Evolutionary conservation across 2,113 vertebrate genomes (phyloP).

Genomic region (Anguilla japonica): DNA sequence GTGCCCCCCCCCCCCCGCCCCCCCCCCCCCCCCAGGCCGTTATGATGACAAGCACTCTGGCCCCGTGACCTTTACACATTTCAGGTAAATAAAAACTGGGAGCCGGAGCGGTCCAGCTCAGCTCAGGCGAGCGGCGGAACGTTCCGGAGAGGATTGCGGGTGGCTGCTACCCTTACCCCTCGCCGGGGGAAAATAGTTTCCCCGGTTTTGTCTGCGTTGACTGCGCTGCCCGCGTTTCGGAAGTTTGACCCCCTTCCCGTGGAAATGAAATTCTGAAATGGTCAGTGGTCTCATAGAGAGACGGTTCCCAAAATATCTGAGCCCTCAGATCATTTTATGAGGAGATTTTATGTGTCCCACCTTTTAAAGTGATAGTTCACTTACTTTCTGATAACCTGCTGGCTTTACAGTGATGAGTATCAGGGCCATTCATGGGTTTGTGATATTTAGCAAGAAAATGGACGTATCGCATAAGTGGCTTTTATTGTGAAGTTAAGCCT

Average conservation of each 20-base stretch:
- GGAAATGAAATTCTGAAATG: not conserved
- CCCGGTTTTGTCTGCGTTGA: not conserved
- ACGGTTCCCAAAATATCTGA: not conserved
- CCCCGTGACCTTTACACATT: conserved; percentile 52
- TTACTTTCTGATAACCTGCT: too few species aligned
- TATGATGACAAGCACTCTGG: conserved; percentile 44
- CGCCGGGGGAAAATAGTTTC: not conserved
- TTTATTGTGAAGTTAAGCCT: too few species aligned
- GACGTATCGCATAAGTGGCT: too few species aligned
- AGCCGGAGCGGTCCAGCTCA: not conserved
- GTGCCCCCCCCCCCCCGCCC: conserved; percentile 45
- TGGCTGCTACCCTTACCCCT: too few species aligned
- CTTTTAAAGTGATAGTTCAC: not conserved
- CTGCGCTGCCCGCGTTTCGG: not conserved
- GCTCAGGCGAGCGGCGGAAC: not conserved
- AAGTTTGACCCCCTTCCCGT: not conserved
- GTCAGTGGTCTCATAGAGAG: not conserved
- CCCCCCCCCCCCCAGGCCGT: conserved; percentile 18
- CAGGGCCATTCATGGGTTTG: too few species aligned
- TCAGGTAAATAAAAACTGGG: conserved; percentile 32
- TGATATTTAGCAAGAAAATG: too few species aligned
- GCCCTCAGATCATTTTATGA: not conserved
- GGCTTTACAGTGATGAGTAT: too few species aligned
- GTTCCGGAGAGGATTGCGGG: too few species aligned
- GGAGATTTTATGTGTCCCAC: not conserved